Evolutionary conservation across 2,888 invertebrate species (phyloP), one percentile per base, ranked within the genome.

Genomic region (Poecilus cupreus): DNA sequence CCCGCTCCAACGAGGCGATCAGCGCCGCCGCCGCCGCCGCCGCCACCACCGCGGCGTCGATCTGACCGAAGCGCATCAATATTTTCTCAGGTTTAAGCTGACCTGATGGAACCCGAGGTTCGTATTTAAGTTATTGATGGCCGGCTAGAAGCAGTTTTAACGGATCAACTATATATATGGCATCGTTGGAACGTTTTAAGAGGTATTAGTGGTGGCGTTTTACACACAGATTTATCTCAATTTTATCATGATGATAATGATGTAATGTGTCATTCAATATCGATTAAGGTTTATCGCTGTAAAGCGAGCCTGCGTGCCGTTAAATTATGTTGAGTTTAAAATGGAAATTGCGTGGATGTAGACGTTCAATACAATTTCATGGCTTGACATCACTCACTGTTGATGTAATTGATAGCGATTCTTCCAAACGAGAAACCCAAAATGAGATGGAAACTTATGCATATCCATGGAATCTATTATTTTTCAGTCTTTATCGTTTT

Each of bases 91-190:
- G 37, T 68, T 11, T 68, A 68, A 68, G 68, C 68, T 60, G 60
- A 60, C 60, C 60, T n/a, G 24, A 26, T 60, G 60, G 60, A 57
- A 24, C 24, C 60, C 54, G 54, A 54, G 22, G 13, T 26, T 32
- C 79, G 70, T 68, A 68, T 68, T 79, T 79, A 70, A 43, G 79
- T 79, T 79, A 79, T 79, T 79, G 79, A 79, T 79, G 79, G 51
- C 51, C 70, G 64, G 51, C 68, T 49, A 39, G 32, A 49, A 79
- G 68, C 68, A 70, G 79, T 64, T 78, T 64, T 43, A 77, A 6
- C 79, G 79, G 79, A 79, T 79, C 79, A 79, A 51, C 68, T 32
- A 51, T 79, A 79, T 70, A 79, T 70, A 79, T 70, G 79, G 79
- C 64, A 26, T 78, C 79, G 68, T 49, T 68, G 26, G 16, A 68